Evolutionary conservation across 2,113 vertebrate species (phyloP), one percentile per base, ranked within the genome.

Genomic region (Patagioenas fasciata): DNA sequence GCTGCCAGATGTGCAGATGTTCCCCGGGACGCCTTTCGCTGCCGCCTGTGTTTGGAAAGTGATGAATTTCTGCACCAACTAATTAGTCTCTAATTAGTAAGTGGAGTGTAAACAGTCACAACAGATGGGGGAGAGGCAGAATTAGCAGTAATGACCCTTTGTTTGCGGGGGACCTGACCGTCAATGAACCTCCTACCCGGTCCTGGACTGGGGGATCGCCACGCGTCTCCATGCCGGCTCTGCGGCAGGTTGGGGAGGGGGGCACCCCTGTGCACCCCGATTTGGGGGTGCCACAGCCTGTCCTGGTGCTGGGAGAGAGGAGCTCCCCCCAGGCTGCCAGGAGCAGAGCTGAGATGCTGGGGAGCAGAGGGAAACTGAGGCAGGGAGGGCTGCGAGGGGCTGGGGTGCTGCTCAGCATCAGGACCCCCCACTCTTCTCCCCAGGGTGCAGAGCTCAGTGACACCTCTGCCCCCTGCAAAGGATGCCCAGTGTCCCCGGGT

Each of bases 31-130:
- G 19, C 96, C 82, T 91, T 62, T 93, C 65, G 53, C 96, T 96
- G 96, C 96, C 5, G 96, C 90, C 96, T 97, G 97, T 89, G 96
- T 97, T 98, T 97, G 97, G 97, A 94, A 98, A 98, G 97, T 98
- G 97, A 98, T 98, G 98, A 97, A 98, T 98, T 98, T 98, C 98
- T 98, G 98, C 98, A 98, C 97, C 97, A 95, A 94, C 98, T 99
- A 98, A 99, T 99, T 99, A 99, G 98, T 96, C 97, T 97, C 97
- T 99, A 98, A 99, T 99, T 98, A 99, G 98, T 98, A 91, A 98
- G 98, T 96, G 98, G 98, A 98, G 98, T 98, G 98, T 98, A 98
- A 99, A 99, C 98, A 99, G 98, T 98, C 98, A 97, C 97, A 98
- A 95, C 99, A 99, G 99, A 99, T 99, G 98, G 98, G 97, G 97